phyloP scores from a whole-genome alignment of 1,140 invertebrate genomes.

The Heliothis subflexa region DNA sequence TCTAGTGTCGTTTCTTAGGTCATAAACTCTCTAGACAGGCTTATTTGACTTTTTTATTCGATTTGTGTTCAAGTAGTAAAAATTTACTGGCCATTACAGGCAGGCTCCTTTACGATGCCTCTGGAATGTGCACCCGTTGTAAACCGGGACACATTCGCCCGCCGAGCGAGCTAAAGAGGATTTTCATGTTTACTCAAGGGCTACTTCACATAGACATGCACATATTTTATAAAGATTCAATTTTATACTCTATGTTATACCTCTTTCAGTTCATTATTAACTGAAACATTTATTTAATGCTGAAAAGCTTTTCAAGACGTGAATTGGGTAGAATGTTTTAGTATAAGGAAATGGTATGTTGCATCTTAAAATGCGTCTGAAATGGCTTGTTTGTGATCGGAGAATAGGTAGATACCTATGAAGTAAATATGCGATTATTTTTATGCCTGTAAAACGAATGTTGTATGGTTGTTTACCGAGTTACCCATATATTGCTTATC shows the following conservation, averaged over 20 bases:
- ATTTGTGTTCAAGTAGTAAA: conserved; percentile 57
- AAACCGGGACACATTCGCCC: conserved; percentile 44
- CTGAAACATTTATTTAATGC: too few species aligned
- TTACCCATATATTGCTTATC: neutral
- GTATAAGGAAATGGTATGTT: too few species aligned
- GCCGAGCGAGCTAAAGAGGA: conserved; percentile 44
- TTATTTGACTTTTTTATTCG: conserved; percentile 59
- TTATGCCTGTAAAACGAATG: neutral
- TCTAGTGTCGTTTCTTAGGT: conserved; percentile 33
- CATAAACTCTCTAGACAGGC: conserved; percentile 51
- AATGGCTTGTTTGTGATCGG: too few species aligned
- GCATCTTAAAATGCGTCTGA: too few species aligned
- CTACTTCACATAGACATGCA: neutral
- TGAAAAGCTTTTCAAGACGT: too few species aligned
- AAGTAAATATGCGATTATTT: too few species aligned
- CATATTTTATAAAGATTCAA: too few species aligned
- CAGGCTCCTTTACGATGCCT: conserved; percentile 54
- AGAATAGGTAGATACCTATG: too few species aligned
- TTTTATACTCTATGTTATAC: too few species aligned
- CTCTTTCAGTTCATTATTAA: too few species aligned
- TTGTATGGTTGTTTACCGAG: neutral
- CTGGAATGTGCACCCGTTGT: conserved; percentile 52
- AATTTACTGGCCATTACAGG: conserved; percentile 56
- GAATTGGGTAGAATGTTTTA: too few species aligned
- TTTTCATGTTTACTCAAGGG: conserved; percentile 45